These are phyloP conservation scores for Sabatieria punctata DNA, from an alignment of 2,888 invertebrate species.

Conservation along the genomic window DNA sequence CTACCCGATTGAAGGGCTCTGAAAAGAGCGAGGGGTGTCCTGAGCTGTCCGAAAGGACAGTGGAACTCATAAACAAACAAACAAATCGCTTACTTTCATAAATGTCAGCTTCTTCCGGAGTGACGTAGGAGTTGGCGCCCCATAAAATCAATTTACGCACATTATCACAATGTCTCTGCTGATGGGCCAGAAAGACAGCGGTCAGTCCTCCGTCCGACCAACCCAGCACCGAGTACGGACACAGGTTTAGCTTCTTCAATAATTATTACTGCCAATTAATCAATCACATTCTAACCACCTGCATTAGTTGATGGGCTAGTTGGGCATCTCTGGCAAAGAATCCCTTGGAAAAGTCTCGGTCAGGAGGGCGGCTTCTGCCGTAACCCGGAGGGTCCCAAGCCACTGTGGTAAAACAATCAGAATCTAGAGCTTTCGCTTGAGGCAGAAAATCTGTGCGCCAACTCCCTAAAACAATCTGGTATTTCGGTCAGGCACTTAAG, in stretches of 20 bases:
- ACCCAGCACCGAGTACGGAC: conserved; percentile 57
- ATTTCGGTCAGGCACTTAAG: too few species aligned
- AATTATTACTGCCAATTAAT: neutral
- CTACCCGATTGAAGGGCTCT: too few species aligned
- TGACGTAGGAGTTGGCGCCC: conserved; percentile 58
- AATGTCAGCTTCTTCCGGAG: conserved; percentile 47
- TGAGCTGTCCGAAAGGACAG: too few species aligned
- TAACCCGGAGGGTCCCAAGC: conserved; percentile 60
- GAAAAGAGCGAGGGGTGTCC: too few species aligned
- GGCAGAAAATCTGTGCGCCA: conserved; percentile 65
- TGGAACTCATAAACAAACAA: too few species aligned
- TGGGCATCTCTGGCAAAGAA: conserved; percentile 59
- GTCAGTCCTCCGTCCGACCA: conserved; percentile 79
- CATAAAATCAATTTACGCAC: conserved; percentile 56
- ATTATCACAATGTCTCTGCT: conserved; percentile 37
- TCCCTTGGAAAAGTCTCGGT: conserved; percentile 49
- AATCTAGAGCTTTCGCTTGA: conserved; percentile 40
- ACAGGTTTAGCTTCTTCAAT: conserved; percentile 44
- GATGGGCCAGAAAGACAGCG: conserved; percentile 50
- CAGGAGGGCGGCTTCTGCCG: conserved; percentile 61
- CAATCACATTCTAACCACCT: conserved; percentile 34
- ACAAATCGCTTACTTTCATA: conserved; percentile 41
- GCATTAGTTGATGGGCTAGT: conserved; percentile 52
- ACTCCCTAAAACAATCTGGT: conserved; percentile 42
- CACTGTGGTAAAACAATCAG: conserved; percentile 28